phyloP scores from a whole-genome alignment of 2,888 invertebrate species.

The Papilio demoleus region DNA sequence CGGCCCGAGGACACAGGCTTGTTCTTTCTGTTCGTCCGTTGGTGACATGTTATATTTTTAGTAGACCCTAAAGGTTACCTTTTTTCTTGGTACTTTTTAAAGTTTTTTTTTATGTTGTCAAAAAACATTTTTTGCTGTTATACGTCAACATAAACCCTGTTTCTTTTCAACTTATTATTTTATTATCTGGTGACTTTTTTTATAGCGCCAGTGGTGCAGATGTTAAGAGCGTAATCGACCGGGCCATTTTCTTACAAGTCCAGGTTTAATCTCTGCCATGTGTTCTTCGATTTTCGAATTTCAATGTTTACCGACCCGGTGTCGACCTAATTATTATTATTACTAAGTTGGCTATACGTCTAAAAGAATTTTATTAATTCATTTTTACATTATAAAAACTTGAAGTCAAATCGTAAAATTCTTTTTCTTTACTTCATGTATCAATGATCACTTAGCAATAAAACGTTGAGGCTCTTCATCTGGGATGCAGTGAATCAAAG shows the following conservation, averaged over 20 bases:
- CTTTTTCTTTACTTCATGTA: neutral
- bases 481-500: constrained; percentile 28
- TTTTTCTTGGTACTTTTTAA: neutral
- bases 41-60: neutral
- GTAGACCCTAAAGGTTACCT: neutral
- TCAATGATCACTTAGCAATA: constrained; percentile 24
- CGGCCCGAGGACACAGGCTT: constrained; percentile 4
- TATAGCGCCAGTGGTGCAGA: no score
- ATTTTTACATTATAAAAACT: neutral
- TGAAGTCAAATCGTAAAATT: neutral
- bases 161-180: no score
- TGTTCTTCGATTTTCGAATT: no score
- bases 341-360: no score
- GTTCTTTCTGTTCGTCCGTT: constrained; percentile 3
- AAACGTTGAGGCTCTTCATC: constrained; percentile 21
- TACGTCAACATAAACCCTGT: no score
- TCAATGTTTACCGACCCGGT: no score
- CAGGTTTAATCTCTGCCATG: no score
- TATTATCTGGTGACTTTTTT: no score
- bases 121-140: neutral
- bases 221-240: no score
- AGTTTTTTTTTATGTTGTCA: neutral
- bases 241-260: no score
- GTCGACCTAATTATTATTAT: no score
- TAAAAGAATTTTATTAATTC: neutral